Conservation (phyloP, 64 coral and sea anemone species). For the Porites lutea region DNA sequence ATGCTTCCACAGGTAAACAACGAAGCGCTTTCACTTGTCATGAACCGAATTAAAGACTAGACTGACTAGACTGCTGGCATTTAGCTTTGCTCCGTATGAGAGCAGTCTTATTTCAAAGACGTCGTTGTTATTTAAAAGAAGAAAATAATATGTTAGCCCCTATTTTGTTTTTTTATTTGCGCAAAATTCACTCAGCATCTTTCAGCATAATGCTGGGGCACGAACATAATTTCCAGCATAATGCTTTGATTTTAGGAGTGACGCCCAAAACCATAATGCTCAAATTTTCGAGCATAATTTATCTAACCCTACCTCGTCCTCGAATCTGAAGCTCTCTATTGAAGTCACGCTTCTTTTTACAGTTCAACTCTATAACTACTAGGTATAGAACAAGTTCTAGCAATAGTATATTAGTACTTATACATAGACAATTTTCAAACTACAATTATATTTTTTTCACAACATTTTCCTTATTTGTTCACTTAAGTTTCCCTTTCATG, state of each 20-base stretch:
- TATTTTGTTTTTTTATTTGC: slow-evolving; percentile 21
- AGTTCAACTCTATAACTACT: no score
- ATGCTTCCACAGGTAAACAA: no score
- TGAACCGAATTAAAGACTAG: no score
- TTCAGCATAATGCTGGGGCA: not conserved
- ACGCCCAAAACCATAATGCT: slow-evolving; percentile 27
- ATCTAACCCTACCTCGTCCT: no score
- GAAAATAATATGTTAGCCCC: slow-evolving; percentile 49
- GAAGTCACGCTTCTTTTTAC: no score
- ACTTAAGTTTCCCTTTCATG: no score
- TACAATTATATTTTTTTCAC: no score
- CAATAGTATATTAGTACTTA: no score
- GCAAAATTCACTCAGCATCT: slow-evolving; percentile 56
- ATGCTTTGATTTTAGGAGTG: slow-evolving; percentile 29
- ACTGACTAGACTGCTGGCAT: not conserved
- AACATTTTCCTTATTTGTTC: no score
- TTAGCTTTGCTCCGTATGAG: slow-evolving; percentile 18
- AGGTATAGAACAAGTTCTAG: no score
- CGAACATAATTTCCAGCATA: not conserved
- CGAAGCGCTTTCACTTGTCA: not conserved
- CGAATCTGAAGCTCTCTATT: no score
- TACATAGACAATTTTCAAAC: no score
- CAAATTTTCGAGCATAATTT: slow-evolving; percentile 15
- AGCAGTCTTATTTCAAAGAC: slow-evolving; percentile 14
- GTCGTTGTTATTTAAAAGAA: not conserved